Conservation (phyloP, 2,888 invertebrate species). For the Tanypteryx hageni region DNA sequence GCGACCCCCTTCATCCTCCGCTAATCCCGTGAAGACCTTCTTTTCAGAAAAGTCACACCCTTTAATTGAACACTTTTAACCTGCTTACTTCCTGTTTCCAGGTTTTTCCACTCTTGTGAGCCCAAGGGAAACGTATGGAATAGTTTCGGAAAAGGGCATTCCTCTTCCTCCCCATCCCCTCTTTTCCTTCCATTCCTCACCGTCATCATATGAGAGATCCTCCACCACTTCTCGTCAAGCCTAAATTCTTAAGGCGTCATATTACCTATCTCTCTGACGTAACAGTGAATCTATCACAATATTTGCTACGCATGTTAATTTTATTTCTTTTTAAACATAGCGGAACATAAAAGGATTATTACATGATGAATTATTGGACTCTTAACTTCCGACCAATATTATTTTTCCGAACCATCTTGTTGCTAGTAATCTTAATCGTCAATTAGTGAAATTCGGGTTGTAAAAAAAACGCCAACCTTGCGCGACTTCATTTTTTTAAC, state of each 20-base stretch:
- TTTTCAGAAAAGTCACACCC: constrained; percentile 48
- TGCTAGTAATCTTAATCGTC: not conserved
- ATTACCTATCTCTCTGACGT: too few relatives aligned
- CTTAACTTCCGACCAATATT: not conserved
- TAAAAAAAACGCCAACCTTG: not conserved
- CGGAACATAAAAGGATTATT: too few relatives aligned
- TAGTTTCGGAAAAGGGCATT: not conserved
- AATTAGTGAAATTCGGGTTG: not conserved
- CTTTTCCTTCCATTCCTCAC: not conserved
- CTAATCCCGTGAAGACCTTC: not conserved
- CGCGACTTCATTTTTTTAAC: too few relatives aligned
- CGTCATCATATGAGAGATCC: not conserved
- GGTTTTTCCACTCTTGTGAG: not conserved
- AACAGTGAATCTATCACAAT: too few relatives aligned
- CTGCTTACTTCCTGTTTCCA: not conserved
- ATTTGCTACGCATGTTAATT: too few relatives aligned
- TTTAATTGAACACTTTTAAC: constrained; percentile 44
- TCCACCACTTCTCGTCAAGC: too few relatives aligned
- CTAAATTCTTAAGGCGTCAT: too few relatives aligned
- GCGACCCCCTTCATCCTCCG: constrained; percentile 30
- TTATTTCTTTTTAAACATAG: too few relatives aligned
- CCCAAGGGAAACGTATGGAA: not conserved
- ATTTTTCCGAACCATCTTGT: not conserved
- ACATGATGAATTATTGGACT: too few relatives aligned
- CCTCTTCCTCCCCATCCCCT: too few relatives aligned